phyloP scores from a whole-genome alignment of 2,888 invertebrate species.

The Eristalis arbustorum region DNA sequence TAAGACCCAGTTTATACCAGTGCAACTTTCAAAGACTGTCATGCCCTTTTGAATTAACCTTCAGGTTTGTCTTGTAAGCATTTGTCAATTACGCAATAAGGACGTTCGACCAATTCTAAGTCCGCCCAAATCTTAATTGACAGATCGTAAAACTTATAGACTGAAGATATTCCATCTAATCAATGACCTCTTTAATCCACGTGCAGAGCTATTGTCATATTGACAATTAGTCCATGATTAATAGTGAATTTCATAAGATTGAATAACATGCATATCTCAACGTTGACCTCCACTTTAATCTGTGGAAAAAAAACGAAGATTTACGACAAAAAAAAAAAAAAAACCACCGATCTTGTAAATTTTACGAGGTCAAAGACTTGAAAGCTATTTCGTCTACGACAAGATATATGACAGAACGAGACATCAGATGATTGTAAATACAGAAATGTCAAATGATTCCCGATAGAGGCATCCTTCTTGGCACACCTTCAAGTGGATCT shows the following conservation, averaged over 20 bases:
- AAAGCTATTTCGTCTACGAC: not conserved
- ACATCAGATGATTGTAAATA: not conserved
- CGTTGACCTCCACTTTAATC: not conserved
- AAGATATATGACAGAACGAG: not conserved
- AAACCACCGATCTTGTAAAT: not conserved
- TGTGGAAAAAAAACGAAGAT: not conserved
- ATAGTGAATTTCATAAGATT: not conserved
- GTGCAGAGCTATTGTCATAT: not conserved
- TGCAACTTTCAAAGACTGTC: no score
- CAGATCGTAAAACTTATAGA: not conserved
- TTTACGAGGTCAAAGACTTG: not conserved
- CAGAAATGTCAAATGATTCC: not conserved
- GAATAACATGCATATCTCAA: not conserved
- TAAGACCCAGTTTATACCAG: no score
- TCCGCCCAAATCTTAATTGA: not conserved
- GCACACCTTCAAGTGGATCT: not conserved
- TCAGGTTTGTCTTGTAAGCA: no score
- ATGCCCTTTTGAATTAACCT: no score
- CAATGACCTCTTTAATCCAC: not conserved
- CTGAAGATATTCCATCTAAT: not conserved
- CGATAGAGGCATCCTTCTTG: not conserved
- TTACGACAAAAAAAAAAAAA: not conserved
- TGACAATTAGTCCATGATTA: constrained; percentile 7
- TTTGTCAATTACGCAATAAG: no score
- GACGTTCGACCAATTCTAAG: not conserved